Evolutionary conservation across 1,140 invertebrate genomes (phyloP).

Genomic region (Ceratosolen solmsi): DNA sequence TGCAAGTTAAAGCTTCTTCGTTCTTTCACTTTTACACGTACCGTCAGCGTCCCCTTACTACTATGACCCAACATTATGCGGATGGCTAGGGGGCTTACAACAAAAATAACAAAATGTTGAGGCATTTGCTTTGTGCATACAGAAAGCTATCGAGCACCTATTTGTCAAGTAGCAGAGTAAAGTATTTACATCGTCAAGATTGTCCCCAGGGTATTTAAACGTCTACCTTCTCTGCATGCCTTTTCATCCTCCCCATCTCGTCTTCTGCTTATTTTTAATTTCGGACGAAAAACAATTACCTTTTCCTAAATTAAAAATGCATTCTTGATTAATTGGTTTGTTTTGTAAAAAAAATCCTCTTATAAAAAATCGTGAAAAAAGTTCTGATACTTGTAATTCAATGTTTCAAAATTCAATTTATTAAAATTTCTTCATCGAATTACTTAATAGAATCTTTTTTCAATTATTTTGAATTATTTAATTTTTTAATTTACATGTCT

Average conservation of each 20-base stretch:
- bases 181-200: conserved; percentile 20
- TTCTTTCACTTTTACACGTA: neutral
- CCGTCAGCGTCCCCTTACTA: neutral
- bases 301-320: neutral
- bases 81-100: conserved; percentile 1
- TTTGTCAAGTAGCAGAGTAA: conserved; percentile 28
- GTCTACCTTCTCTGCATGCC: neutral
- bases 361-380: neutral
- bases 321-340: neutral
- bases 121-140: conserved; percentile 2
- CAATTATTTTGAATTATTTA: neutral
- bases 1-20: neutral
- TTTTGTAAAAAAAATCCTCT: neutral
- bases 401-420: neutral
- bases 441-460: neutral
- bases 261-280: conserved; percentile 5
- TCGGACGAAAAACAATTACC: neutral
- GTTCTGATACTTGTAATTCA: neutral
- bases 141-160: conserved; percentile 26
- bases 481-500: too few relatives aligned
- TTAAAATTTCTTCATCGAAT: too few relatives aligned
- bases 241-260: neutral
- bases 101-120: conserved; percentile 25
- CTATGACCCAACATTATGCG: conserved; percentile 27
- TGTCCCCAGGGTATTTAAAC: conserved; percentile 6